Evolutionary conservation across 2,797 vertebrate genomes (phyloP).

Genomic region (Enteromius trimaculatus): DNA sequence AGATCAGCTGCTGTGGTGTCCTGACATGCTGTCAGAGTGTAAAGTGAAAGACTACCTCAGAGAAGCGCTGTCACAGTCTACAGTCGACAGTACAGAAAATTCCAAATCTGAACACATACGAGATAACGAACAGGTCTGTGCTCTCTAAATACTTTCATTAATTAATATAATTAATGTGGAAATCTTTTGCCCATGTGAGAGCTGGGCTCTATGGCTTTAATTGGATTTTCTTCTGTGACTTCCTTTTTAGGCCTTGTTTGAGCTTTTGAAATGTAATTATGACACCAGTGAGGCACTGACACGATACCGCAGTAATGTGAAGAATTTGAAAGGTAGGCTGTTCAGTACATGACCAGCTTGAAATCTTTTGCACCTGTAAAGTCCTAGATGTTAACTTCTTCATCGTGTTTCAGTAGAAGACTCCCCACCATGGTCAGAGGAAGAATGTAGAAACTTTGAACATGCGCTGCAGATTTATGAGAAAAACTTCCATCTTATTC

Average conservation of each 20-base stretch:
- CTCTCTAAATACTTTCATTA: conserved; percentile 9
- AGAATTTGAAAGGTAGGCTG: conserved; percentile 86
- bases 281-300: conserved; percentile 89
- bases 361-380: background rate
- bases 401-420: conserved; percentile 76
- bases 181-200: background rate
- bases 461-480: conserved; percentile 95
- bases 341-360: background rate
- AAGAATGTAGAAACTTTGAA: conserved; percentile 97
- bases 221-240: background rate
- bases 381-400: background rate
- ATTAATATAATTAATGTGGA: background rate
- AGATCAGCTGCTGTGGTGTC: conserved; percentile 94
- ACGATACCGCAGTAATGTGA: conserved; percentile 85
- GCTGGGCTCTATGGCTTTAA: background rate
- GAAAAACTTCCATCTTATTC: conserved; percentile 98
- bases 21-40: conserved; percentile 85
- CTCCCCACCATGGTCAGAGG: conserved; percentile 93
- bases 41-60: conserved; percentile 91
- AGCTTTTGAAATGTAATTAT: conserved; percentile 93
- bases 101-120: conserved; percentile 83
- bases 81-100: conserved; percentile 80
- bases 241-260: conserved; percentile 85
- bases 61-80: conserved; percentile 82
- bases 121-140: conserved; percentile 91